Conservation (phyloP, 37 sponge, comb jelly and placozoan species). For the Aphrocallistes beatrix region DNA sequence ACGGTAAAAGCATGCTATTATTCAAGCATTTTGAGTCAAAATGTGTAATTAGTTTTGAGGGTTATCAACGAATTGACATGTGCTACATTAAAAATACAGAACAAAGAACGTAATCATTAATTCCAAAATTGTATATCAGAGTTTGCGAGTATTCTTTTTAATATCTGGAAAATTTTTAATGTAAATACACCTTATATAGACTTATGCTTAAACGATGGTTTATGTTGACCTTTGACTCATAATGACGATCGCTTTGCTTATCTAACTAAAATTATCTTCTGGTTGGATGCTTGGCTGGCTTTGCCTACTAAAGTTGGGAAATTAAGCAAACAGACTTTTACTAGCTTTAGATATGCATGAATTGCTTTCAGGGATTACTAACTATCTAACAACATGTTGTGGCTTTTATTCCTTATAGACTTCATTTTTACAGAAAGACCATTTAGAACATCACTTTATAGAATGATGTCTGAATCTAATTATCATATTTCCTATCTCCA, state of each 20-base stretch:
- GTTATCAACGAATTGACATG: too few species aligned
- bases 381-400: neutral
- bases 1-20: too few species aligned
- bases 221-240: neutral
- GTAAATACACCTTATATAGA: neutral
- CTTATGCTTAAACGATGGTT: neutral
- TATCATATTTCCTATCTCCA: constrained; percentile 3
- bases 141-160: too few species aligned
- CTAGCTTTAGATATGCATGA: neutral
- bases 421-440: neutral
- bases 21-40: too few species aligned
- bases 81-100: too few species aligned
- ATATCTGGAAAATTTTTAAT: too few species aligned
- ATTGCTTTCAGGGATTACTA: neutral
- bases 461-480: neutral
- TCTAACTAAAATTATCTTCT: neutral
- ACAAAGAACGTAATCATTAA: too few species aligned
- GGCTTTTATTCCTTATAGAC: neutral
- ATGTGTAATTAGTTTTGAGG: too few species aligned
- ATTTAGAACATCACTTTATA: neutral
- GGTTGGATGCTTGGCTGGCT: neutral
- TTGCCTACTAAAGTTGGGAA: neutral
- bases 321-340: neutral
- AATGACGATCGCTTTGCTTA: neutral
- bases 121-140: too few species aligned